Evolutionary conservation across 2,113 vertebrate species (phyloP).

Genomic region (Solenodon paradoxus): DNA sequence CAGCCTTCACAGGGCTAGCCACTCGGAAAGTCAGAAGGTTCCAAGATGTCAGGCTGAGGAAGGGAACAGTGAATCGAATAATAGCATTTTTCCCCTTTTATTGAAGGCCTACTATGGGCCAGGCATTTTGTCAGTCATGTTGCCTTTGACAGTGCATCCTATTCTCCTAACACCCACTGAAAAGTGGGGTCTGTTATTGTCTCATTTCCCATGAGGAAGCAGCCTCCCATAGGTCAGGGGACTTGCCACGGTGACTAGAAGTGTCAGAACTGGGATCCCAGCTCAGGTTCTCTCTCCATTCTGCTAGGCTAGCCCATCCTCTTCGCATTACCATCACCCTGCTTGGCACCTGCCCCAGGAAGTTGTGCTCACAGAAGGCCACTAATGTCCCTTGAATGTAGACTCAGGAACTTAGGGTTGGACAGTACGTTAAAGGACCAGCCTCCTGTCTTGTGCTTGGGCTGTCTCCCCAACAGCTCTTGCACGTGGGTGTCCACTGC

Average conservation of each 20-base stretch:
- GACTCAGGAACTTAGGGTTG: neutral
- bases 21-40: neutral
- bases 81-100: neutral
- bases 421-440: neutral
- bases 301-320: neutral
- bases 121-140: neutral
- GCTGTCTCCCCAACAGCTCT: neutral
- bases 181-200: neutral
- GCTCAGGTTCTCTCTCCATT: neutral
- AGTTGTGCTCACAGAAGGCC: neutral
- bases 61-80: neutral
- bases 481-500: neutral
- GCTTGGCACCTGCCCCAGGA: slow-evolving; percentile 17
- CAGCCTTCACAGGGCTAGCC: neutral
- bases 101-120: neutral
- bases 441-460: neutral
- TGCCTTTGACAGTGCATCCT: neutral
- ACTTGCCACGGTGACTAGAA: neutral
- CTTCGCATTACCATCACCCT: neutral
- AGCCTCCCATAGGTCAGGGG: neutral
- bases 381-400: neutral
- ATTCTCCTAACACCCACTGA: neutral
- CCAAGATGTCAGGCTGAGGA: neutral
- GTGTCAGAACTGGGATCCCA: neutral
- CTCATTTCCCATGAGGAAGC: neutral